Base-by-base conservation (phyloP, 2,888 invertebrate genomes). In the Tholera decimalis region DNA sequence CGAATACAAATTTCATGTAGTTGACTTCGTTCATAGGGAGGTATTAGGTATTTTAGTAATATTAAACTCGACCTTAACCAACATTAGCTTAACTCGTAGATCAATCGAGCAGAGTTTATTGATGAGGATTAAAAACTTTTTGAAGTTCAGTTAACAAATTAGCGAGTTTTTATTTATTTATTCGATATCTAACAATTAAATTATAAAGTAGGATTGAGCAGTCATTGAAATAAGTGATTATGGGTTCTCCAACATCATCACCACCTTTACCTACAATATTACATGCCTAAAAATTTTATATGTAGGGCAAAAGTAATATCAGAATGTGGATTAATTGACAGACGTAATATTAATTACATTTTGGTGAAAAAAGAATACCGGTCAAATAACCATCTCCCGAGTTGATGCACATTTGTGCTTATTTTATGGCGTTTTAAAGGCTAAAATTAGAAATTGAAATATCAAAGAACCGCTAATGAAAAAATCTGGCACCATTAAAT, bases 1-100 rank as follows among this genome's bases (percentile, higher is more conserved):
- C 73, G 61, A 71, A 76, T 73, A 71, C 61, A 61, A 71, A 57
- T 68, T 68, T 22, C 51, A 53, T 50, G 41, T 44, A 57, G 41
- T 66, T 41, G 59, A 26, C 51, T 68, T 64, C 55, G 54, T 56
- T 55, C 65, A 28, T 30, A 46, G 13, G 8, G 11, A 37, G 37
- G 37, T 58, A 9, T 30, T 30, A 11, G n/a, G 9, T 20, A 41
- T n/a, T 54, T 9, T 28, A 24, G 35, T 50, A 44, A 24, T 50
- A 35, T 18, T 44, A 11, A 57, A 22, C 43, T 13, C 24, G 64
- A 30, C 24, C 37, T 59, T 41, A 37, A 11, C 18, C 22, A 33
- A 18, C 1, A 20, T 28, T 54, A 43, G 15, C 41, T 7, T 22
- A 46, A 26, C 37, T 15, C 20, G 9, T 39, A 57, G 33, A 58